Evolutionary conservation across 2,113 vertebrate species (phyloP).

Genomic region (Pogona vitticeps): DNA sequence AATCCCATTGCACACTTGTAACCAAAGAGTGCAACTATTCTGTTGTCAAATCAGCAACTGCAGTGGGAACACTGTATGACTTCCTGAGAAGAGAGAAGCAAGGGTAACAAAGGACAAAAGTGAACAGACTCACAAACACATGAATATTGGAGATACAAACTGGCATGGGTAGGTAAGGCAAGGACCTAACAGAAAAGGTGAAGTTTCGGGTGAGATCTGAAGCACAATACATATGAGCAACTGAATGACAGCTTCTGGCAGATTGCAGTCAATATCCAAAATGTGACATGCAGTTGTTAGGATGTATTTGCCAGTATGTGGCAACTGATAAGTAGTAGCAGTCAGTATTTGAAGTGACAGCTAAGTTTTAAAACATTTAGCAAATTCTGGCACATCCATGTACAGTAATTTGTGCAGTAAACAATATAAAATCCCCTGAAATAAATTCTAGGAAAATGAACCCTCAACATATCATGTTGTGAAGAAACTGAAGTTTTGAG

Average conservation of each 20-base stretch:
- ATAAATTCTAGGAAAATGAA: neutral
- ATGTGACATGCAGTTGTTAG: neutral
- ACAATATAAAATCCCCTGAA: neutral
- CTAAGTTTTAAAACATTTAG: neutral
- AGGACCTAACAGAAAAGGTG: neutral
- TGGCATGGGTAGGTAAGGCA: neutral
- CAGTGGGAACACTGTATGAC: neutral
- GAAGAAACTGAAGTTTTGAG: neutral
- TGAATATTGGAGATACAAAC: neutral
- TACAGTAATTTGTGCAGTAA: neutral
- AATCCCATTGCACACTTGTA: conserved; percentile 15
- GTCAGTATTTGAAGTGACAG: neutral
- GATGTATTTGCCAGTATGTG: neutral
- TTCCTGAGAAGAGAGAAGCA: neutral
- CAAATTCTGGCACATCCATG: neutral
- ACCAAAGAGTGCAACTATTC: neutral
- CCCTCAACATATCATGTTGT: neutral
- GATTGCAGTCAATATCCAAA: neutral
- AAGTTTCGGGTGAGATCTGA: neutral
- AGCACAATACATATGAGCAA: neutral
- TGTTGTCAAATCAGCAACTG: neutral
- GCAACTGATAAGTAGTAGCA: neutral
- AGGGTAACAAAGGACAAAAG: neutral
- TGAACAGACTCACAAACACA: neutral
- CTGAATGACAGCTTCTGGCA: neutral